Conservation (phyloP, 2,113 vertebrate genomes). For the Marmota flaviventris region DNA sequence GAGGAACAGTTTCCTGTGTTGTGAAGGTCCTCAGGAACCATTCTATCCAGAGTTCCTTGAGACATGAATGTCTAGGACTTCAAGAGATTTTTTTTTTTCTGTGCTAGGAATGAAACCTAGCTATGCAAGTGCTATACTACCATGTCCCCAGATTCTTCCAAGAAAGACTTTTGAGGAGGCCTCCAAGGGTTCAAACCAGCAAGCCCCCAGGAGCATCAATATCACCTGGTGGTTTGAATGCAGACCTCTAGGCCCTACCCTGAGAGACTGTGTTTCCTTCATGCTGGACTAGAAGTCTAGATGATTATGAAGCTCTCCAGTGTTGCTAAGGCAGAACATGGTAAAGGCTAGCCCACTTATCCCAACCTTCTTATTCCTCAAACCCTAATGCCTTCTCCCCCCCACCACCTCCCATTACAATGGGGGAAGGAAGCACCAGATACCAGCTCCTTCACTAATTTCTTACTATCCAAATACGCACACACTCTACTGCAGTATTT, state of each 20-base stretch:
- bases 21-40: too few species aligned
- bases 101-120: neutral
- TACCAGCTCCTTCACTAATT: neutral
- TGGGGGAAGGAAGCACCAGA: neutral
- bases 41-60: too few species aligned
- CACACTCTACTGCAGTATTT: neutral
- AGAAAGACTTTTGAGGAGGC: neutral
- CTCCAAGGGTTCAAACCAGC: neutral
- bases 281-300: neutral
- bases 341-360: neutral
- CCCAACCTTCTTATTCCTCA: neutral
- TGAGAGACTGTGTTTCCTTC: neutral
- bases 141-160: neutral
- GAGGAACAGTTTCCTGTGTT: too few species aligned
- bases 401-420: neutral
- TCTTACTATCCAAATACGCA: neutral
- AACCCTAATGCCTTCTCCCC: neutral
- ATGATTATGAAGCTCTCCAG: conserved; percentile 29
- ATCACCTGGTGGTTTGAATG: neutral
- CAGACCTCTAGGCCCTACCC: neutral
- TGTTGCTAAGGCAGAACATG: neutral
- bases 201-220: neutral
- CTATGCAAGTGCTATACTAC: neutral
- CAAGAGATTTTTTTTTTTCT: neutral
- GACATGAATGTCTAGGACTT: neutral